A percentile compares a stretch with the other conserved stretches of the same genome.
phyloP scores from a whole-genome alignment of 2,113 vertebrate species.

The Colistium nudipinnis region DNA sequence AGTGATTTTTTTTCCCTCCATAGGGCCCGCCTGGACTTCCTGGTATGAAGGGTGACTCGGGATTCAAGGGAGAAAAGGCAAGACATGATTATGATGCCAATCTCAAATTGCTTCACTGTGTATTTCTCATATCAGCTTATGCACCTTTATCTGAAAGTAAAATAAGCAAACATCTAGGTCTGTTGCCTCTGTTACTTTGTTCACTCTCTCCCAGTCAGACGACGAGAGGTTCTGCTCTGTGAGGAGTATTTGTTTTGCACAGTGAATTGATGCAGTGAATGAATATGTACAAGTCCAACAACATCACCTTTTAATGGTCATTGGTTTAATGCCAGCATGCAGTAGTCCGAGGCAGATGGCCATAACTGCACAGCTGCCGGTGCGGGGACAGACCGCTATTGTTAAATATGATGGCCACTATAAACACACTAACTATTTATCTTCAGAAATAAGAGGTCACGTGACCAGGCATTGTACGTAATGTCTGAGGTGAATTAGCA shows the following conservation, averaged over 20 bases:
- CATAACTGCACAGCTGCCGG: constrained; percentile 53
- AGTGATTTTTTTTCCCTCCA: constrained; percentile 35
- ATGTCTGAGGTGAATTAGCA: constrained; percentile 32
- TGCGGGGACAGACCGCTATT: constrained; percentile 50
- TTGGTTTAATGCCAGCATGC: constrained; percentile 64
- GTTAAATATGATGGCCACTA: constrained; percentile 57
- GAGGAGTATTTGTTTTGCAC: constrained; percentile 22
- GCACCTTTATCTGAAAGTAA: constrained; percentile 56
- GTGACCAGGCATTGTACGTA: background rate
- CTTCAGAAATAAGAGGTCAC: constrained; percentile 27
- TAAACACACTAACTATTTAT: constrained; percentile 64
- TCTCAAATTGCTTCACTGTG: constrained; percentile 67
- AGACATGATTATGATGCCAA: constrained; percentile 67
- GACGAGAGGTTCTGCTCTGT: constrained; percentile 19
- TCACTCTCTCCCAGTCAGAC: constrained; percentile 22
- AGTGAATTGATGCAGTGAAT: constrained; percentile 55
- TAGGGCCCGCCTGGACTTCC: constrained; percentile 96
- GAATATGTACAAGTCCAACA: constrained; percentile 66
- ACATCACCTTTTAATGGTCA: constrained; percentile 57
- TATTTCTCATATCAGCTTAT: constrained; percentile 56
- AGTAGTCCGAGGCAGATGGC: constrained; percentile 51
- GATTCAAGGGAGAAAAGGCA: constrained; percentile 96
- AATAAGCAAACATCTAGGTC: constrained; percentile 54
- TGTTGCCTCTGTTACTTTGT: constrained; percentile 26
- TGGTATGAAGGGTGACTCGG: constrained; percentile 95